Evolutionary conservation across 1,140 invertebrate species (phyloP).

Genomic region (Phocides pigmalion): DNA sequence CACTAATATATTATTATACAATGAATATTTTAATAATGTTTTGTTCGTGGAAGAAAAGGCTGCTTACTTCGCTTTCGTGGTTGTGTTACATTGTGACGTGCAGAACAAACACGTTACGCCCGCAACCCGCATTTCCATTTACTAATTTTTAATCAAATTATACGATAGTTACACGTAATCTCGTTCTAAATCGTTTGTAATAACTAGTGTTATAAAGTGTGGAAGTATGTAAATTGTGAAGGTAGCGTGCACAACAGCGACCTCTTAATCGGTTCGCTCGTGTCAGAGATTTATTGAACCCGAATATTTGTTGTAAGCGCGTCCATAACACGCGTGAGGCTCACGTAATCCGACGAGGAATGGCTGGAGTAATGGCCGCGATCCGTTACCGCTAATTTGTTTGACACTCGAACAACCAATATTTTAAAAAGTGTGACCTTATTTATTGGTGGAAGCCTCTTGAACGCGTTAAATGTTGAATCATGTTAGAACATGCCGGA

Average conservation of each 20-base stretch:
- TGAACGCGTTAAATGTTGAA: not conserved
- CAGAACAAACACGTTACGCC: no score
- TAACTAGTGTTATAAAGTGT: not conserved
- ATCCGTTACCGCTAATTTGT: constrained; percentile 27
- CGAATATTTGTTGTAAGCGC: constrained; percentile 28
- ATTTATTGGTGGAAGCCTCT: not conserved
- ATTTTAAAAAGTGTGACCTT: constrained; percentile 8
- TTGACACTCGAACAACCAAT: constrained; percentile 16
- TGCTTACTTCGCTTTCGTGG: no score
- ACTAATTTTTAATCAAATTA: not conserved
- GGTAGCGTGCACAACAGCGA: constrained; percentile 8
- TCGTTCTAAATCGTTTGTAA: not conserved
- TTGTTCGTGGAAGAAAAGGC: no score
- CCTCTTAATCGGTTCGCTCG: constrained; percentile 13
- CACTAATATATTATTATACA: no score
- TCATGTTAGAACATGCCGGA: not conserved
- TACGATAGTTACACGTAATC: not conserved
- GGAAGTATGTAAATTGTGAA: constrained; percentile 17
- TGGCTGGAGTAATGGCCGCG: constrained; percentile 13
- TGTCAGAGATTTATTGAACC: constrained; percentile 18
- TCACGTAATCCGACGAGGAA: constrained; percentile 24
- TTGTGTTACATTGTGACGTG: no score
- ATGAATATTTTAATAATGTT: no score
- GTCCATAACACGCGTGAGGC: constrained; percentile 17
- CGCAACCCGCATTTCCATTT: no score